Conservation (phyloP, 2,797 vertebrate genomes). For the Propithecus perrieri region DNA sequence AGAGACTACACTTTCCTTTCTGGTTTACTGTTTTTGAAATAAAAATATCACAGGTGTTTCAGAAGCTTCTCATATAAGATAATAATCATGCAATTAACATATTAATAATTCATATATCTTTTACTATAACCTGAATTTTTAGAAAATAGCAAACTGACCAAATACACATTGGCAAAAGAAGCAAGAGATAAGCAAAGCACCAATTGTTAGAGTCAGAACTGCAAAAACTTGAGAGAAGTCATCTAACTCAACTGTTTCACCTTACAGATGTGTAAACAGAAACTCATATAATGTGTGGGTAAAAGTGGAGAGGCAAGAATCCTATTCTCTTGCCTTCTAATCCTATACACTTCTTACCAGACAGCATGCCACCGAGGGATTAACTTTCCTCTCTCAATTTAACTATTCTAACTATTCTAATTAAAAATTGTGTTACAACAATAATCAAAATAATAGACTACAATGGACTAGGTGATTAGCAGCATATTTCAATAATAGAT, state of each 20-base stretch:
- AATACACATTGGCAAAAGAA: background rate
- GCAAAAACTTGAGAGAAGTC: background rate
- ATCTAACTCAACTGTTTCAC: background rate
- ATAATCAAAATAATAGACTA: background rate
- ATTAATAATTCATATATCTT: background rate
- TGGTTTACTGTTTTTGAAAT: background rate
- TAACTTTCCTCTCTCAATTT: background rate
- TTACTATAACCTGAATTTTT: background rate
- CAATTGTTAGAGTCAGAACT: background rate
- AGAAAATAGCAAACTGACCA: background rate
- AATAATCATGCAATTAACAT: background rate
- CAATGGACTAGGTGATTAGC: background rate
- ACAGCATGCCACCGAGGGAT: background rate
- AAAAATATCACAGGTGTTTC: background rate
- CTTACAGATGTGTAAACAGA: background rate
- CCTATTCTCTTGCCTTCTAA: background rate
- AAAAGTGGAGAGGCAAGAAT: background rate
- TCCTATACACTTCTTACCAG: background rate
- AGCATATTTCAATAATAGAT: background rate
- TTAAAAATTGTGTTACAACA: background rate
- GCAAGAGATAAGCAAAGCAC: background rate
- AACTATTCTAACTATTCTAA: background rate
- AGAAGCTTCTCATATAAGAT: background rate
- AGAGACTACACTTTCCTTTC: background rate
- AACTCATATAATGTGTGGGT: background rate